Percentiles rank a stretch among this genome's conserved stretches.
These are phyloP conservation scores for Limnephilus lunatus DNA, from an alignment of 2,888 invertebrate genomes.

Conservation along the genomic window DNA sequence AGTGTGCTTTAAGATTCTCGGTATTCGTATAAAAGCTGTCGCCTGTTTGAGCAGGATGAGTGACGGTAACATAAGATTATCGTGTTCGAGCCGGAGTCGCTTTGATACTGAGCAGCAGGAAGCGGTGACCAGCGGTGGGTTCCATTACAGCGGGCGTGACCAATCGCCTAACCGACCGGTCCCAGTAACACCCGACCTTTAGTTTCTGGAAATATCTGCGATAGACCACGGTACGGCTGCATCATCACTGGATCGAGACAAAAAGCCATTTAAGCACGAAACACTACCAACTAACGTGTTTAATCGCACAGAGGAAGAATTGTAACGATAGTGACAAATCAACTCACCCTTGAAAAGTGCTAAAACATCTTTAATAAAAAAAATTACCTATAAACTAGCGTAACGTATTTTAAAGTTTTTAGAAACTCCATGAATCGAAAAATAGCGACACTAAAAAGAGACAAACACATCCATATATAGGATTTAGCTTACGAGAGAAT, in stretches of 20 bases:
- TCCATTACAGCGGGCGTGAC: neutral
- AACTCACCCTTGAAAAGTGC: too few relatives aligned
- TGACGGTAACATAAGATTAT: neutral
- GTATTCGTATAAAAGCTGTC: neutral
- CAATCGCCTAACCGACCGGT: neutral
- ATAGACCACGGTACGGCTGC: too few relatives aligned
- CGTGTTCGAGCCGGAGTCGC: neutral
- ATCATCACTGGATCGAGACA: neutral
- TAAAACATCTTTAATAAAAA: too few relatives aligned
- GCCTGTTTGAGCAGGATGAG: neutral
- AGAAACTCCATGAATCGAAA: too few relatives aligned
- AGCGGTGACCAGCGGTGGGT: neutral
- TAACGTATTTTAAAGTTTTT: too few relatives aligned
- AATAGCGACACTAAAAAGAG: too few relatives aligned
- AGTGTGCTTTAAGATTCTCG: neutral
- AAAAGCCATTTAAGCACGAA: neutral
- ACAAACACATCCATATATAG: too few relatives aligned
- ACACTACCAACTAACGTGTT: too few relatives aligned
- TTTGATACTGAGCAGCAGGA: slow-evolving; percentile 25
- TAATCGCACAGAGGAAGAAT: too few relatives aligned
- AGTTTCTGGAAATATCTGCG: neutral
- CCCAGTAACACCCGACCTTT: neutral
- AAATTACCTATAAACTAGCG: too few relatives aligned
- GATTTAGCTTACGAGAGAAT: too few relatives aligned
- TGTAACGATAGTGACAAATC: too few relatives aligned